Conservation (phyloP, 1,140 invertebrate species). For the Diploscapter pachys region DNA sequence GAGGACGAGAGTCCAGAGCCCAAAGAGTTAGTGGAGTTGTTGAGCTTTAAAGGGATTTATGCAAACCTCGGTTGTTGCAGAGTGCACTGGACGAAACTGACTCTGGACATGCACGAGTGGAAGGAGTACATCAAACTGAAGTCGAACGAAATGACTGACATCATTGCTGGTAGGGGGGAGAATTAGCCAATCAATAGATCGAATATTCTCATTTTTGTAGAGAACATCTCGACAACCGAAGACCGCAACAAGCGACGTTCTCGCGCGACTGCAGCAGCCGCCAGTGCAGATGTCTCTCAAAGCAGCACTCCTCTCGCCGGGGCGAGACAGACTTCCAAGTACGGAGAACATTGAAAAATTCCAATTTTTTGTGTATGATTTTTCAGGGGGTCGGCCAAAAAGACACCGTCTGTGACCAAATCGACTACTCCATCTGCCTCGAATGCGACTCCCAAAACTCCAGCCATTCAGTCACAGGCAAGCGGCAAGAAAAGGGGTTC, state of each 20-base stretch:
- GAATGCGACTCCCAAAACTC: not conserved
- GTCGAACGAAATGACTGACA: slow-evolving; percentile 36
- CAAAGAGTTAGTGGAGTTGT: too few species aligned
- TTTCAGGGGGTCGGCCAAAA: too few species aligned
- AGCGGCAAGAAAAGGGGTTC: too few species aligned
- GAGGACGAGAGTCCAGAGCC: slow-evolving; percentile 17
- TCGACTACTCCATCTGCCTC: not conserved
- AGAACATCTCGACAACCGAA: slow-evolving; percentile 12
- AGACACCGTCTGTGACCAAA: too few species aligned
- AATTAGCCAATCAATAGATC: not conserved
- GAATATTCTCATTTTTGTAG: not conserved
- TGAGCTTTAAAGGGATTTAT: too few species aligned
- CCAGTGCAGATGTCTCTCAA: not conserved
- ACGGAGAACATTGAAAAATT: not conserved
- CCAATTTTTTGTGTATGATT: too few species aligned
- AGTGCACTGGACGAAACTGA: slow-evolving; percentile 43
- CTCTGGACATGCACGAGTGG: slow-evolving; percentile 32
- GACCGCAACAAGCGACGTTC: slow-evolving; percentile 2
- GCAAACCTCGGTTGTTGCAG: slow-evolving; percentile 24
- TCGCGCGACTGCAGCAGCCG: not conserved
- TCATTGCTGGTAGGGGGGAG: slow-evolving; percentile 12
- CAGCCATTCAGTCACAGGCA: too few species aligned
- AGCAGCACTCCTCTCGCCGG: not conserved
- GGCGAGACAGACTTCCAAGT: not conserved
- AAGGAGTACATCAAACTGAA: slow-evolving; percentile 25